These are phyloP conservation scores for Dendroctonus ponderosae DNA, from an alignment of 1,140 invertebrate species.

Conservation along the genomic window DNA sequence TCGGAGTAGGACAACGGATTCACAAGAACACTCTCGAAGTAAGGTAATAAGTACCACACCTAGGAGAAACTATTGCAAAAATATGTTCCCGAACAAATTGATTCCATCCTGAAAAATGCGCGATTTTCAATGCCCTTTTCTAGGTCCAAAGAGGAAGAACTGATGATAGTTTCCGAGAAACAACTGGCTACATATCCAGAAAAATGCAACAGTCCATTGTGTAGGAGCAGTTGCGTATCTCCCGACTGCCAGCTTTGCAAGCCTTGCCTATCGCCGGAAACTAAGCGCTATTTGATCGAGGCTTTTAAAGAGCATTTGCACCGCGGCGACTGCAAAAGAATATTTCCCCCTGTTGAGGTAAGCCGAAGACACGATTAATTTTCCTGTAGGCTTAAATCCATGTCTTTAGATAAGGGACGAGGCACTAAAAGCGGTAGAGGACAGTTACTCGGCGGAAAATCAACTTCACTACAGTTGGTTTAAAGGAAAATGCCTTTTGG, in stretches of 20 bases:
- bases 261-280: slow-evolving; percentile 68
- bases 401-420: slow-evolving; percentile 23
- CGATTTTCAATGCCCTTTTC: no score
- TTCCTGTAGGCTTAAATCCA: slow-evolving; percentile 42
- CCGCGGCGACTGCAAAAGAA: slow-evolving; percentile 72
- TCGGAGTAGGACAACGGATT: slow-evolving; percentile 68
- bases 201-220: slow-evolving; percentile 61
- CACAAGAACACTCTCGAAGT: slow-evolving; percentile 34
- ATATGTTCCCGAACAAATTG: not conserved
- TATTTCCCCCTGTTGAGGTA: slow-evolving; percentile 79
- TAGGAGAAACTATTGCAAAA: not conserved
- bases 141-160: slow-evolving; percentile 52
- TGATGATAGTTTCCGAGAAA: slow-evolving; percentile 74
- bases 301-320: slow-evolving; percentile 80
- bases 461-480: slow-evolving; percentile 76
- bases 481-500: slow-evolving; percentile 76
- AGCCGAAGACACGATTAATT: slow-evolving; percentile 28
- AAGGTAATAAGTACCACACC: slow-evolving; percentile 25
- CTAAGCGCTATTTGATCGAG: slow-evolving; percentile 59
- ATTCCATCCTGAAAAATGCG: not conserved
- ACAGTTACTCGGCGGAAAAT: slow-evolving; percentile 61
- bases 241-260: slow-evolving; percentile 76
- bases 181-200: slow-evolving; percentile 77
- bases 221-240: slow-evolving; percentile 63
- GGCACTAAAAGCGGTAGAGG: slow-evolving; percentile 42